A percentile compares a stretch with the other conserved stretches of the same genome.
Conservation (phyloP, 2,113 vertebrate species). For the Poeciliopsis turrubarensis region DNA sequence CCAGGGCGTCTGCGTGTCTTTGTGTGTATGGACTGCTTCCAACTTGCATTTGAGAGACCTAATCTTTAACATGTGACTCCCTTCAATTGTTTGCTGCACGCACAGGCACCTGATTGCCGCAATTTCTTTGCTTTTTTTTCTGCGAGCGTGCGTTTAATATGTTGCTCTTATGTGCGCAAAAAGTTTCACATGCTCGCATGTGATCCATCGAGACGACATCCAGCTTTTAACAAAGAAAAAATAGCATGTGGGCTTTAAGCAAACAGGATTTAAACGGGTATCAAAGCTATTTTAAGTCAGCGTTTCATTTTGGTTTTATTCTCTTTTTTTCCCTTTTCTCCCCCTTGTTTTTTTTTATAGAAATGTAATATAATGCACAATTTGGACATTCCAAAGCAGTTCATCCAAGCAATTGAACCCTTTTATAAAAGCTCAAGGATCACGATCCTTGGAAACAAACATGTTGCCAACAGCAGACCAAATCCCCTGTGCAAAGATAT, state of each 20-base stretch:
- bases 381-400: not conserved
- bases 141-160: not conserved
- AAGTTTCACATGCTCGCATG: not conserved
- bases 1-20: not conserved
- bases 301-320: not conserved
- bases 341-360: no score
- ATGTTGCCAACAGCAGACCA: not conserved
- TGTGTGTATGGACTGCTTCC: not conserved
- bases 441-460: not conserved
- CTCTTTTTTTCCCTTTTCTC: not conserved
- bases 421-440: not conserved
- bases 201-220: not conserved
- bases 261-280: not conserved
- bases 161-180: constrained; percentile 26
- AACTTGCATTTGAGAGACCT: not conserved
- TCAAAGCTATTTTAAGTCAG: no score
- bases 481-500: not conserved
- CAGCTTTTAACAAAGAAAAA: not conserved
- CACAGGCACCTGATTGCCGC: not conserved
- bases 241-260: not conserved
- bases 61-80: not conserved
- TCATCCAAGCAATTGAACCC: not conserved
- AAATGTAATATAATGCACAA: not conserved
- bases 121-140: not conserved
- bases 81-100: not conserved